Evolutionary conservation across 2,113 vertebrate genomes (phyloP), one percentile per base, ranked within the genome.

Genomic region (Pelecanus crispus): DNA sequence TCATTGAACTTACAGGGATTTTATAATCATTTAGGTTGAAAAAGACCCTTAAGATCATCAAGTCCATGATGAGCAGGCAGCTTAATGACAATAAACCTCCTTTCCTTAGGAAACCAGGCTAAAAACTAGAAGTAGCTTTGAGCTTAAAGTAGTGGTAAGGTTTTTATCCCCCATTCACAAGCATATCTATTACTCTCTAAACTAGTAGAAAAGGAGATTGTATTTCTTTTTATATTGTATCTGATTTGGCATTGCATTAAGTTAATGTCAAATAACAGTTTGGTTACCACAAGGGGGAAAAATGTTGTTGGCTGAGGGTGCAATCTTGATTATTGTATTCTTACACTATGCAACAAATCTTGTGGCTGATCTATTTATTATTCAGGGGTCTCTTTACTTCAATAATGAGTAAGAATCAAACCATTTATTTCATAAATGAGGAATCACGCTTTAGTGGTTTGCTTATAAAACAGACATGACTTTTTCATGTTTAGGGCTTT

Each of bases 401-500:
- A 49, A 1, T 13, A 38, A 61, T 4, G 36, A 75, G 4, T 53
- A 18, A 91, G 81, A 71, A 44, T 62, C 56, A 44, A 58, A 28
- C 58, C 17, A 17, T 82, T 85, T 65, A 15, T 42, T 72, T 83
- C 28, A 24, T 72, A 50, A 66, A 59, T 22, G 61, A 79, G 56
- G 36, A 38, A 36, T 55, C 36, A 31, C 80, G 91, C 70, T 67
- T 31, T 61, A 45, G 50, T 21, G 50, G 50, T 74, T 77, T 63
- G 6, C 55, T 74, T 44, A 36, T 40, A 36, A 52, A 87, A 55
- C 42, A 44, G 44, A 17, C 32, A 28, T 94, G 38, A 92, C 73
- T 42, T 84, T 59, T 83, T 34, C 78, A 1, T 3, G 9, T 66
- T 87, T 96, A 99, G 99, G 94, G 99, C 99, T 5, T 98, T 99